Base-by-base conservation (phyloP, 2,888 invertebrate genomes). In the Philereme transversata region DNA sequence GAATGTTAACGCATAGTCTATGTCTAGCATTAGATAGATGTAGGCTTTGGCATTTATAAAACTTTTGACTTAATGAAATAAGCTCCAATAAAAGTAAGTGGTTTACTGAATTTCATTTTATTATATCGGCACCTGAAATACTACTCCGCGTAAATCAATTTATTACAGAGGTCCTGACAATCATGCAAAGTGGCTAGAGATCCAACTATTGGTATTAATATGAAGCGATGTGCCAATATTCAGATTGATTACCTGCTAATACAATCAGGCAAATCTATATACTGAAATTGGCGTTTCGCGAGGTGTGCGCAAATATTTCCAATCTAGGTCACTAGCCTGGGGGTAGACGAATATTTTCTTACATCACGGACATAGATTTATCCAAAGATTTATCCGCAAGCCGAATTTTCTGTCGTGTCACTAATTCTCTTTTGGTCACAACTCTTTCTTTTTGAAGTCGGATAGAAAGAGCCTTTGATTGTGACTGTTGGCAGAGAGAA, bases 221-320 rank as follows among this genome's bases (percentile, higher is more conserved):
- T 55, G 51, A 61, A 51, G 35, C 49, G 57, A 45, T 64, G 48
- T 64, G 60, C 53, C 60, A 68, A 65, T 62, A 59, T 63, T 54
- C 52, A 60, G 64, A 65, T 65, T 65, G 65, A 65, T 65, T 59
- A 68, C 60, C 47, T 62, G 59, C 65, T 68, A 68, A 68, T 68
- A 65, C 51, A 65, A 65, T 65, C 60, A 62, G 57, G 51, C 55
- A 64, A 65, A 64, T 64, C 62, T 58, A 68, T 63, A 61, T 63
- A 57, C 60, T 45, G 52, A 51, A 59, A 64, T 78, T 76, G 77
- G 76, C 75, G 75, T 79, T 79, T 78, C 73, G 79, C 81, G 77
- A 82, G 81, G 82, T 85, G 81, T 78, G 79, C 78, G 76, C 82
- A 87, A 87, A 89, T 83, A 88, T 86, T 84, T 81, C 76, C 82